Evolutionary conservation across 2,888 invertebrate species (phyloP).

Genomic region (Reticulitermes lucifugus): DNA sequence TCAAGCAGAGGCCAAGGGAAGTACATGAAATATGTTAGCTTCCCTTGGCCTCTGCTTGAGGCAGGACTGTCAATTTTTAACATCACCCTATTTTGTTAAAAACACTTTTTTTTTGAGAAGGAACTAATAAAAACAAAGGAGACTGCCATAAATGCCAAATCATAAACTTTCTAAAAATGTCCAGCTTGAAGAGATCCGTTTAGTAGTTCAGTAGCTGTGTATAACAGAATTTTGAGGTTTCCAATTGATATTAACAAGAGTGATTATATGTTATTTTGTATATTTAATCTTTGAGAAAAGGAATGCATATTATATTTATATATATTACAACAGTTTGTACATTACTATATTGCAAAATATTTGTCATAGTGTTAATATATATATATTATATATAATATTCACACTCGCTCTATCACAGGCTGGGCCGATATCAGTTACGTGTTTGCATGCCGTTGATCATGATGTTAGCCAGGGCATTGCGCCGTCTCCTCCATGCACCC

Average conservation of each 20-base stretch:
- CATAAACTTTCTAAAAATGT: no score
- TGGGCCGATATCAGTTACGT: constrained; percentile 44
- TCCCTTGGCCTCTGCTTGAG: no score
- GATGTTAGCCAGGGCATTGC: constrained; percentile 95
- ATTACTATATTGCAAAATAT: constrained; percentile 28
- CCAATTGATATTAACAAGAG: neutral
- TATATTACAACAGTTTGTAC: constrained; percentile 15
- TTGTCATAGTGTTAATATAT: constrained; percentile 1
- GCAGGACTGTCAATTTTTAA: no score
- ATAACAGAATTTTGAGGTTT: no score
- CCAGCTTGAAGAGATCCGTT: no score
- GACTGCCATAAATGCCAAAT: no score
- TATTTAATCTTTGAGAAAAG: neutral
- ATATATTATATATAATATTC: neutral
- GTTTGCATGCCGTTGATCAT: constrained; percentile 84
- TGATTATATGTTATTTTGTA: neutral
- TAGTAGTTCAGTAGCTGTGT: no score
- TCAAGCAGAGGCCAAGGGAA: no score
- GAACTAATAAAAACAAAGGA: no score
- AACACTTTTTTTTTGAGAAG: no score
- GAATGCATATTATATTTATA: neutral
- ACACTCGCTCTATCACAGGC: constrained; percentile 19
- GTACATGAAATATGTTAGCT: no score
- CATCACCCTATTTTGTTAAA: no score
- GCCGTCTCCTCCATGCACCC: constrained; percentile 90